Percentiles rank a stretch among this genome's conserved stretches.
phyloP scores from a whole-genome alignment of 2,797 vertebrate species.

The Siniperca undulata region DNA sequence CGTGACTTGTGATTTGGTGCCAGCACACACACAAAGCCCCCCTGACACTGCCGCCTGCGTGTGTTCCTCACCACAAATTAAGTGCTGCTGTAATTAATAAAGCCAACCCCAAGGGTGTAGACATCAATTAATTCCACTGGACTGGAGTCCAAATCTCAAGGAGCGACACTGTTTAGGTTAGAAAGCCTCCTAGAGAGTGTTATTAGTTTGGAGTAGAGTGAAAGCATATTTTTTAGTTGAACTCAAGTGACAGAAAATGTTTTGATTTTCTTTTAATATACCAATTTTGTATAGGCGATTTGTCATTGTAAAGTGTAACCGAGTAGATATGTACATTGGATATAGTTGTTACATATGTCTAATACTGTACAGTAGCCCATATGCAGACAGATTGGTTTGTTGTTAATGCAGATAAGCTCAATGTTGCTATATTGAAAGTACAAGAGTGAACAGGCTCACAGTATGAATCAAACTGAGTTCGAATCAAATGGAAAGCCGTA shows the following conservation, averaged over 20 bases:
- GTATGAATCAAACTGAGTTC: constrained; percentile 17
- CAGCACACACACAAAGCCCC: constrained; percentile 27
- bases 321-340: neutral
- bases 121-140: constrained; percentile 82
- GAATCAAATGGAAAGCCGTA: constrained; percentile 22
- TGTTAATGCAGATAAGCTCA: constrained; percentile 7
- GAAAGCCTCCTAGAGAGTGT: constrained; percentile 45
- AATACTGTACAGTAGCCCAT: neutral
- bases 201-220: constrained; percentile 31
- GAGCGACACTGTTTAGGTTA: constrained; percentile 53
- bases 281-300: neutral
- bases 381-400: neutral
- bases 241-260: constrained; percentile 17
- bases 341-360: neutral
- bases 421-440: neutral
- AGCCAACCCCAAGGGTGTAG: constrained; percentile 75
- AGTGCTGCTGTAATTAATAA: constrained; percentile 84
- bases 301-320: neutral
- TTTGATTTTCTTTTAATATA: neutral
- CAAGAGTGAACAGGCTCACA: constrained; percentile 5
- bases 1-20: constrained; percentile 58
- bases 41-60: constrained; percentile 53
- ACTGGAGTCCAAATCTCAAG: constrained; percentile 72
- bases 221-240: constrained; percentile 32
- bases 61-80: constrained; percentile 76